A percentile compares a stretch with the other conserved stretches of the same genome.
phyloP scores from a whole-genome alignment of 1,140 invertebrate species.

The Atta texana region DNA sequence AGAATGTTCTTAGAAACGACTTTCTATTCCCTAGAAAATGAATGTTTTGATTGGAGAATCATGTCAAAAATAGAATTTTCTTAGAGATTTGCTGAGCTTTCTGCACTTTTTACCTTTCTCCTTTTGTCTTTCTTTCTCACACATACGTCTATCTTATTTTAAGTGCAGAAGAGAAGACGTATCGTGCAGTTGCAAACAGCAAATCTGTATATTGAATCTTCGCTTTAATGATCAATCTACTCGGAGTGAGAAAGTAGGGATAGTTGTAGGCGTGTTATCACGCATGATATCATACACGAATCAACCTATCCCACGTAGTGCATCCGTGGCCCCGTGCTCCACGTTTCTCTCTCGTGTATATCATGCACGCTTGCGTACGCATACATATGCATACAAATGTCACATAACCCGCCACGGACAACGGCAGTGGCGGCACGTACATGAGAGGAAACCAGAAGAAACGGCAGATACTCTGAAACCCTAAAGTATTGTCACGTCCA shows the following conservation, averaged over 20 bases:
- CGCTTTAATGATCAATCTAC: not conserved
- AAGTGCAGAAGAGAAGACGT: not conserved
- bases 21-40: not conserved
- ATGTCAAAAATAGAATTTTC: not conserved
- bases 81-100: not conserved
- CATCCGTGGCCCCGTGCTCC: not conserved
- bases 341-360: not conserved
- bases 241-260: not conserved
- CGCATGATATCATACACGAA: slow-evolving; percentile 15
- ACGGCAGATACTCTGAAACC: not conserved
- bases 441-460: no score
- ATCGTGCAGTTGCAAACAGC: not conserved
- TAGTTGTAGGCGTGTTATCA: not conserved
- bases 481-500: not conserved
- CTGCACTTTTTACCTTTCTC: not conserved
- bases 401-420: not conserved
- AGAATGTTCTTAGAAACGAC: not conserved
- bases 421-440: no score
- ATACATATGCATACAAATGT: not conserved
- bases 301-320: slow-evolving; percentile 33
- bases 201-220: not conserved
- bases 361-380: not conserved
- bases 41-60: not conserved
- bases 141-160: not conserved
- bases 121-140: no score